Base-by-base conservation (phyloP, 2,113 vertebrate genomes). In the human (Homo sapiens) region DNA sequence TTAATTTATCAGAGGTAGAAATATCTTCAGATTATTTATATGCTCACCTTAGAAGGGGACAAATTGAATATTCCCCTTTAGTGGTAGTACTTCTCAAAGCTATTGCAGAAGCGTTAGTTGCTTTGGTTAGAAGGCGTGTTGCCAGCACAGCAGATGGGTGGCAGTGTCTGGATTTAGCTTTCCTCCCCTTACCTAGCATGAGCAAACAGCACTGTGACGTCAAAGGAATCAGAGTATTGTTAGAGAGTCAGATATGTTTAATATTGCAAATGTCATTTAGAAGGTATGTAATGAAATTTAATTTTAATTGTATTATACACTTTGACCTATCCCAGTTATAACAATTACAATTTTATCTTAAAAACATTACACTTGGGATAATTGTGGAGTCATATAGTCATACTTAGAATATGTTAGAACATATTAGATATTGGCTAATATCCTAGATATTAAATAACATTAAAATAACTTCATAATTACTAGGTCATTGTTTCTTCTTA, bases 161-260 rank as follows among this genome's bases (percentile, higher is more conserved):
- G 35, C 6, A 0, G 2, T 0, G 20, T 8, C 35, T 82, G n/a
- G 40, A 9, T n/a, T n/a, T 8, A 66, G 25, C 5, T 17, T 22
- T 11, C 16, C 32, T 1, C 20, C 43, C 61, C 59, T 14, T 6
- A 8, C 17, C 22, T 68, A 8, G 27, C 6, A 6, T 3, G 13
- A 86, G 30, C 80, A 45, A 57, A 38, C 6, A 18, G 57, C 40
- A 2, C 32, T 18, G 17, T 16, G 66, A 18, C 0, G 0, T 50
- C 12, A 3, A 35, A 72, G 38, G 22, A 59, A 6, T 38, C 10
- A 1, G 16, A 75, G 3, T 18, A 2, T 8, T 9, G 25, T 61
- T 6, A 27, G 61, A 57, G 40, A 20, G 45, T 32, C 30, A 11
- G 14, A n/a, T 2, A 27, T n/a, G 52, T 73, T 50, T 84, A 20